phyloP scores from a whole-genome alignment of 2,113 vertebrate genomes.

The Arenaria interpres region DNA sequence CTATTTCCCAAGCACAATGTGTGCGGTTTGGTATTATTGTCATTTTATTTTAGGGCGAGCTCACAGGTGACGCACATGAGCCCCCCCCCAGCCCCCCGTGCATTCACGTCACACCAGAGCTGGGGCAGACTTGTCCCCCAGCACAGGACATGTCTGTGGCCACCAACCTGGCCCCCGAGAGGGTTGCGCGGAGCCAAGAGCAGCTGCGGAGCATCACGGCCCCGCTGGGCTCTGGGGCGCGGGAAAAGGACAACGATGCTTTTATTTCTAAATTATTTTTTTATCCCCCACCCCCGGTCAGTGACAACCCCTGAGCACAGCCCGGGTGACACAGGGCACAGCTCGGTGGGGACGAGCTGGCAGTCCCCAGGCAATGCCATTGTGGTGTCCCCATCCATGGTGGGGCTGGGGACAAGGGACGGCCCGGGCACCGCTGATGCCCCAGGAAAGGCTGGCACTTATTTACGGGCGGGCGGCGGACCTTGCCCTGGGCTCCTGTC shows the following conservation, averaged over 20 bases:
- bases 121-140: not conserved
- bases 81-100: no score
- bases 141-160: not conserved
- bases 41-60: no score
- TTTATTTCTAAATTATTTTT: not conserved
- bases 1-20: accelerated
- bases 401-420: accelerated
- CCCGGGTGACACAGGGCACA: accelerated
- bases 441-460: not conserved
- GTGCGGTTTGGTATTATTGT: accelerated
- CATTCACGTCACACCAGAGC: not conserved
- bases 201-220: not conserved
- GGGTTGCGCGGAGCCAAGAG: not conserved
- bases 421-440: not conserved
- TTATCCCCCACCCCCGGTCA: no score
- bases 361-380: not conserved
- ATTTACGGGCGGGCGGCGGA: not conserved
- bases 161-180: not conserved
- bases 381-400: accelerated
- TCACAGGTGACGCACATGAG: no score
- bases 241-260: accelerated
- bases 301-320: not conserved
- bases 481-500: not conserved
- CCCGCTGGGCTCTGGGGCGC: not conserved
- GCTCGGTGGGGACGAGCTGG: not conserved